Conservation (phyloP, 2,797 vertebrate species). For the Austrolebias charrua region DNA sequence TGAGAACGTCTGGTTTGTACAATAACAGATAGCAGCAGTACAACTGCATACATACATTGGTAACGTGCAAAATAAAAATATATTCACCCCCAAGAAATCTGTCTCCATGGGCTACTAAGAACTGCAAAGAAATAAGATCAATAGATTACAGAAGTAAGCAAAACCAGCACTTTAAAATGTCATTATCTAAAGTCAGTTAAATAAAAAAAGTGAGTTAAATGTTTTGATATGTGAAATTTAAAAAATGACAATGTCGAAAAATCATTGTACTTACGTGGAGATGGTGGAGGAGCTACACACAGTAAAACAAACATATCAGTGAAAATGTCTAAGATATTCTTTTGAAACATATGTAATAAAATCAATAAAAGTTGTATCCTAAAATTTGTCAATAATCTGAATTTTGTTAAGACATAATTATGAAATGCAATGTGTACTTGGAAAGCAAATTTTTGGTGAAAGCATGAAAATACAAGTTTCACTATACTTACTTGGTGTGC, state of each 20-base stretch:
- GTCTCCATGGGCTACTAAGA: neutral
- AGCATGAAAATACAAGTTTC: too few species aligned
- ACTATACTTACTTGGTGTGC: too few species aligned
- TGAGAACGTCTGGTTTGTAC: neutral
- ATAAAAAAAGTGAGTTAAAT: neutral
- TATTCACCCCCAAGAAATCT: constrained; percentile 3
- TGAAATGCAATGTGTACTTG: too few species aligned
- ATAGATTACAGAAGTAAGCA: neutral
- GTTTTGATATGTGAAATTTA: neutral
- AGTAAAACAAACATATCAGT: neutral
- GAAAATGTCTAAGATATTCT: neutral
- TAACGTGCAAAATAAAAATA: neutral
- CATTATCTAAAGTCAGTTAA: neutral
- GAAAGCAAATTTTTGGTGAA: too few species aligned
- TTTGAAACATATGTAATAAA: neutral
- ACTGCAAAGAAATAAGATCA: neutral
- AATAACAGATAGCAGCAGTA: neutral
- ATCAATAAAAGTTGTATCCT: too few species aligned
- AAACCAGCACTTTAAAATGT: neutral
- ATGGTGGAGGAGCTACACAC: neutral
- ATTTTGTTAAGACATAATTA: too few species aligned
- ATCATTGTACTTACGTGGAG: neutral
- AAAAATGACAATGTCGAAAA: neutral
- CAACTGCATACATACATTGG: too few species aligned
- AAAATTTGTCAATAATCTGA: too few species aligned